These are phyloP conservation scores for Cistogaster globosa DNA, from an alignment of 2,888 invertebrate species.

Conservation along the genomic window DNA sequence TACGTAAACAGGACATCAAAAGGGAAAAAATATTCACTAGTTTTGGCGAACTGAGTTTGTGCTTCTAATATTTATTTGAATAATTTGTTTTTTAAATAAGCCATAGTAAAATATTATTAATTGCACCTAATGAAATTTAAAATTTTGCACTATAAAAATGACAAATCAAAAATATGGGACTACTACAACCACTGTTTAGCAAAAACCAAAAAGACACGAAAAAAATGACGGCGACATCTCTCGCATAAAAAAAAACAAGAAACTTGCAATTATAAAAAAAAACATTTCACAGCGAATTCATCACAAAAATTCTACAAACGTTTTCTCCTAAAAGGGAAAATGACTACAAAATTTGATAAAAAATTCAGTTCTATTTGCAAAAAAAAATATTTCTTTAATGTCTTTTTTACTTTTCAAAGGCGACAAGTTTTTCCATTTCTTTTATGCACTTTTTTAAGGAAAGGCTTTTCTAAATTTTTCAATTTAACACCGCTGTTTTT, in stretches of 20 bases:
- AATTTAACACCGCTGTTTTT: conserved; percentile 48
- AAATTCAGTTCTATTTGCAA: conserved; percentile 9
- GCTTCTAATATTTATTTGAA: not conserved
- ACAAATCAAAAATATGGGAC: conserved; percentile 51
- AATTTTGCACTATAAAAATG: conserved; percentile 46
- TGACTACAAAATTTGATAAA: conserved; percentile 29
- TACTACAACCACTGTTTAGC: conserved; percentile 65
- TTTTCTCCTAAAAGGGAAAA: conserved; percentile 30
- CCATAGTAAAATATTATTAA: conserved; percentile 4
- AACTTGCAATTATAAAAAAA: conserved; percentile 39
- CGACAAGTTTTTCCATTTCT: not conserved
- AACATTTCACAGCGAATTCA: conserved; percentile 61
- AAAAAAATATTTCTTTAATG: not conserved
- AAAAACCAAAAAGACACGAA: conserved; percentile 35
- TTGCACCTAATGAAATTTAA: conserved; percentile 29
- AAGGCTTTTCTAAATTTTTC: conserved; percentile 15
- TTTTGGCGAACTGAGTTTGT: conserved; percentile 15
- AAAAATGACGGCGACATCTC: conserved; percentile 62
- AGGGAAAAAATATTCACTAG: conserved; percentile 15
- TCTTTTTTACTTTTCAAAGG: conserved; percentile 14
- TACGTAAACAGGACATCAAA: not conserved
- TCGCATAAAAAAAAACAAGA: conserved; percentile 20
- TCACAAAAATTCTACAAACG: conserved; percentile 43
- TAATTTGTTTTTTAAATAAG: not conserved
- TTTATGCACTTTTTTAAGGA: conserved; percentile 38